A percentile compares a stretch with the other conserved stretches of the same genome.
phyloP scores from a whole-genome alignment of 2,888 invertebrate genomes.

The Athrips mouffetella region DNA sequence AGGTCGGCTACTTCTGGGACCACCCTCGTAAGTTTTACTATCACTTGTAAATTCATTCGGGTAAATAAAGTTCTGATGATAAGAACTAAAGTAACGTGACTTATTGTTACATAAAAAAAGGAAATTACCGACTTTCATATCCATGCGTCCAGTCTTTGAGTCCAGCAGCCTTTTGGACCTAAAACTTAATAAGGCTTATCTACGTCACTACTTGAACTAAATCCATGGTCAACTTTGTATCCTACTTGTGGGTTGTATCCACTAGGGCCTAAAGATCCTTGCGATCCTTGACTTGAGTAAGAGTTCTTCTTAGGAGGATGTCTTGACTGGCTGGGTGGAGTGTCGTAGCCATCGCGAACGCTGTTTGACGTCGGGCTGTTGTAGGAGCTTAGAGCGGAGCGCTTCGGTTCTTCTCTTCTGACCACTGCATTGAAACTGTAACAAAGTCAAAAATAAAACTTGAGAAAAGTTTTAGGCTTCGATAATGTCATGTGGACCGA shows the following conservation, averaged over 20 bases:
- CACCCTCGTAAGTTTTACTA: too few relatives aligned
- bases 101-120: too few relatives aligned
- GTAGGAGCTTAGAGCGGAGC: constrained; percentile 30
- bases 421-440: constrained; percentile 62
- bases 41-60: too few relatives aligned
- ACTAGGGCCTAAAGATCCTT: constrained; percentile 17
- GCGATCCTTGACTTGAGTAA: constrained; percentile 23
- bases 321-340: constrained; percentile 20
- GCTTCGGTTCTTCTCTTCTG: constrained; percentile 46
- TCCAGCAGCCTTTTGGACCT: neutral
- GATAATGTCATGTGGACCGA: neutral
- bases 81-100: too few relatives aligned
- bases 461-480: neutral
- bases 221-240: constrained; percentile 46
- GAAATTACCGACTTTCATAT: too few relatives aligned
- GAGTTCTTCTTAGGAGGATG: constrained; percentile 24
- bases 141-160: neutral
- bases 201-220: constrained; percentile 13
- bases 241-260: constrained; percentile 39
- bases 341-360: constrained; percentile 27
- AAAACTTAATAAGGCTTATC: constrained; percentile 14
- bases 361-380: constrained; percentile 30
- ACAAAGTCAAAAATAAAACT: constrained; percentile 9
- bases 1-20: too few relatives aligned
- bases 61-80: too few relatives aligned